phyloP scores from a whole-genome alignment of 2,113 vertebrate genomes.

The Helogale parvula region DNA sequence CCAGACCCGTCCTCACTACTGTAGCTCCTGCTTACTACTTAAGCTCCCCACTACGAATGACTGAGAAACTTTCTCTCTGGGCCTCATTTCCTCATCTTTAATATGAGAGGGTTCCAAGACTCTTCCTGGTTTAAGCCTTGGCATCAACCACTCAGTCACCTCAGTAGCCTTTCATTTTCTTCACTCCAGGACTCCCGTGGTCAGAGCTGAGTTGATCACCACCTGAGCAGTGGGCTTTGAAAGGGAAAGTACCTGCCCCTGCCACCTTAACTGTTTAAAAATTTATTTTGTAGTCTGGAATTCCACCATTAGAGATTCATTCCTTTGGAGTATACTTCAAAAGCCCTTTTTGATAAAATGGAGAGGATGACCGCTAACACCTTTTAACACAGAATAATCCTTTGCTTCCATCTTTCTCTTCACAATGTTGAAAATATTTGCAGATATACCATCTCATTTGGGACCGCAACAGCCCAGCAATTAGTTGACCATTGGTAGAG shows the following conservation, averaged over 20 bases:
- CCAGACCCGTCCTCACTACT: too few relatives aligned
- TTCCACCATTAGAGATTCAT: not conserved
- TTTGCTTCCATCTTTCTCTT: not conserved
- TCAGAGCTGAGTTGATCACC: not conserved
- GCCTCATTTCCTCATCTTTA: constrained; percentile 25
- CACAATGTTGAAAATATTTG: not conserved
- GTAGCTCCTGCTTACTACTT: not conserved
- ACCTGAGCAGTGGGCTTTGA: not conserved
- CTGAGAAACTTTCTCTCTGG: not conserved
- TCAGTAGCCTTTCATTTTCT: not conserved
- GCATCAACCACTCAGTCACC: not conserved
- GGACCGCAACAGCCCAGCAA: not conserved
- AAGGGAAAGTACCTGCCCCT: not conserved
- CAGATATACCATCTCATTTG: not conserved
- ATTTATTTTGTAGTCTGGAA: not conserved
- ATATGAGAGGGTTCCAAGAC: not conserved
- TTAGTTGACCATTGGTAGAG: not conserved
- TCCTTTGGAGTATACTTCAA: not conserved
- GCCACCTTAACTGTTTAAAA: not conserved
- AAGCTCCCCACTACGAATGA: not conserved
- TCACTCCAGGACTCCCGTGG: not conserved
- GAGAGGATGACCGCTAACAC: not conserved
- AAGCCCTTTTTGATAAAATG: not conserved
- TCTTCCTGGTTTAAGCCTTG: not conserved
- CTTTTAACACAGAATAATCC: not conserved